Evolutionary conservation across 2,888 invertebrate species (phyloP), one percentile per base, ranked within the genome.

Genomic region (Cosmopolites sordidus): DNA sequence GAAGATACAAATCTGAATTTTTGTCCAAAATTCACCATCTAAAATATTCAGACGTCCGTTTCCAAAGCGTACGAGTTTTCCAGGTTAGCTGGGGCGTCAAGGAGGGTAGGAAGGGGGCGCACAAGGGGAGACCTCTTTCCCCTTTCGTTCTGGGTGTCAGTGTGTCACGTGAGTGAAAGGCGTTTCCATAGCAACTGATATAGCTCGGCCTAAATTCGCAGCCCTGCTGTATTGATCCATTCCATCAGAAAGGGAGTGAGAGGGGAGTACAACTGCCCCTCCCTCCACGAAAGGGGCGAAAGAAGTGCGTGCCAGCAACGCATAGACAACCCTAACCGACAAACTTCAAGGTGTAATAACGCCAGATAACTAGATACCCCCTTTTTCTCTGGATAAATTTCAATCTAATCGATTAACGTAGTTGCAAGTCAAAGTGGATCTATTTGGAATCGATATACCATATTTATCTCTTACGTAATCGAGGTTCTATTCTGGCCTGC

Each of bases 141-240:
- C 56, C 45, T 48, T 40, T 44, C 33, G 18, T 69, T 73, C 68
- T 72, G 69, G 71, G 69, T 73, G 74, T 74, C 72, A 74, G 72
- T 73, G 68, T 74, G 74, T 73, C 74, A 73, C 68, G 69, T 64
- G 66, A 65, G 70, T 70, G 67, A 69, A 69, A 66, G 63, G 66
- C 63, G 73, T 73, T 70, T 69, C 72, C 70, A 56, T 72, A 63
- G 71, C 71, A 70, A 74, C 74, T 49, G 49, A 16, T 61, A 68
- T 66, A 65, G 70, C 71, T 70, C 72, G 72, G 72, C 73, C 74
- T 73, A 74, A 73, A 73, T 74, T 72, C 66, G 69, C 53, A 49
- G 46, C 47, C 53, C 48, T 39, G 72, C 72, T 71, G 62, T 72
- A 74, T 74, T 71, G 74, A 74, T 74, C 73, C 65, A 39, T n/a